Conservation (phyloP, 2,113 vertebrate species). For the Pluvialis apricaria region DNA sequence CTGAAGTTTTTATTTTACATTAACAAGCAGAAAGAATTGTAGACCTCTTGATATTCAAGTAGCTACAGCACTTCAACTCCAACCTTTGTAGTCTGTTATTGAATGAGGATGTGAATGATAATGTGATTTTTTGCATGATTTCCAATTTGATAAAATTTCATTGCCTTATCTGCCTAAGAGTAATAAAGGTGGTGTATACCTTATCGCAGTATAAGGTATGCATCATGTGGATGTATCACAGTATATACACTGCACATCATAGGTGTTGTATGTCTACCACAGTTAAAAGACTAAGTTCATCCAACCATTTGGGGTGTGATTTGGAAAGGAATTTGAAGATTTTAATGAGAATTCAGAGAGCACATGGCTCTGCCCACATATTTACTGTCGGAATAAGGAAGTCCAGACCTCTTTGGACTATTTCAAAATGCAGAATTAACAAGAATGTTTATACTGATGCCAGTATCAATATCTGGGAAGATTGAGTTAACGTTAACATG, state of each 20-base stretch:
- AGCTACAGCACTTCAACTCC: background rate
- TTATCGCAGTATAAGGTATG: background rate
- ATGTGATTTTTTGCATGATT: background rate
- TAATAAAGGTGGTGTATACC: background rate
- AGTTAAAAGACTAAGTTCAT: background rate
- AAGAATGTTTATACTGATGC: background rate
- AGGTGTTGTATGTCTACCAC: background rate
- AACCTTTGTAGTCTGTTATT: background rate
- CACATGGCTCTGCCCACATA: background rate
- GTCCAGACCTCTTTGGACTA: background rate
- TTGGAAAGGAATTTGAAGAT: background rate
- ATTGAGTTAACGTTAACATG: background rate
- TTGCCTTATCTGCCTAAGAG: background rate
- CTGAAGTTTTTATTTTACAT: background rate
- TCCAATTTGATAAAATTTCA: background rate
- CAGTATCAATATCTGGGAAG: background rate
- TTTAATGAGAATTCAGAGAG: background rate
- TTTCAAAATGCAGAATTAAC: background rate
- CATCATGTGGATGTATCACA: background rate
- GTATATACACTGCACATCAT: background rate
- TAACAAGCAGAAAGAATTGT: constrained; percentile 1
- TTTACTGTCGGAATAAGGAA: background rate
- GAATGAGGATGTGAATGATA: background rate
- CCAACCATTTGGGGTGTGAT: background rate
- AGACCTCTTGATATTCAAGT: background rate